Conservation (phyloP, 1,140 invertebrate species). For the Megathymus violae region DNA sequence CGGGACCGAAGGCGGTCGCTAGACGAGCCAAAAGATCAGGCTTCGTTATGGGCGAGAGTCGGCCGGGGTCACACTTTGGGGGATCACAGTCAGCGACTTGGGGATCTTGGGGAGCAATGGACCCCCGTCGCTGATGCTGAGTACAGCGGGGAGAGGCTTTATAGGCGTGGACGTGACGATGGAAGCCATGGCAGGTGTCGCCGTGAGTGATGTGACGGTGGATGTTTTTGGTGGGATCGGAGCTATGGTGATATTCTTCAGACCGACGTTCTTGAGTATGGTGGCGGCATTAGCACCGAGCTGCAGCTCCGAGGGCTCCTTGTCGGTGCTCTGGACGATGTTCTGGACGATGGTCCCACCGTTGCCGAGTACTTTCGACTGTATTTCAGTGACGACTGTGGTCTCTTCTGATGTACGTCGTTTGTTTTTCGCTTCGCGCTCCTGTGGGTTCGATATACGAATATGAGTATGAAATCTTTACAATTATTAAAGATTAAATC, state of each 20-base stretch:
- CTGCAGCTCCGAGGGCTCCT: constrained; percentile 47
- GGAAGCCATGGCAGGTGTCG: constrained; percentile 44
- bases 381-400: constrained; percentile 64
- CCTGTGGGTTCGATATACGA: too few species aligned
- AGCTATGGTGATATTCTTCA: constrained; percentile 82
- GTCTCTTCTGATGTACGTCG: constrained; percentile 48
- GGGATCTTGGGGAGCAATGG: constrained; percentile 88
- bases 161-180: too few species aligned
- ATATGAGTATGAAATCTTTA: too few species aligned
- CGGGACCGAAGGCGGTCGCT: constrained; percentile 39
- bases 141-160: constrained; percentile 9
- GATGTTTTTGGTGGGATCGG: constrained; percentile 68
- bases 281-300: constrained; percentile 65
- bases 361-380: constrained; percentile 60
- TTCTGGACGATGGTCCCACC: constrained; percentile 63
- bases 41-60: constrained; percentile 69
- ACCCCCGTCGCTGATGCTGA: background rate
- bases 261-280: constrained; percentile 77
- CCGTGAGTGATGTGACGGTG: constrained; percentile 62
- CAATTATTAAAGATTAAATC: too few species aligned
- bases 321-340: constrained; percentile 43
- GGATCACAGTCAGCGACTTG: constrained; percentile 89
- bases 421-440: constrained; percentile 68
- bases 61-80: constrained; percentile 82
- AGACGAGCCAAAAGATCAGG: constrained; percentile 62